phyloP scores from a whole-genome alignment of 2,113 vertebrate species.

The Ctenodactylus gundi region DNA sequence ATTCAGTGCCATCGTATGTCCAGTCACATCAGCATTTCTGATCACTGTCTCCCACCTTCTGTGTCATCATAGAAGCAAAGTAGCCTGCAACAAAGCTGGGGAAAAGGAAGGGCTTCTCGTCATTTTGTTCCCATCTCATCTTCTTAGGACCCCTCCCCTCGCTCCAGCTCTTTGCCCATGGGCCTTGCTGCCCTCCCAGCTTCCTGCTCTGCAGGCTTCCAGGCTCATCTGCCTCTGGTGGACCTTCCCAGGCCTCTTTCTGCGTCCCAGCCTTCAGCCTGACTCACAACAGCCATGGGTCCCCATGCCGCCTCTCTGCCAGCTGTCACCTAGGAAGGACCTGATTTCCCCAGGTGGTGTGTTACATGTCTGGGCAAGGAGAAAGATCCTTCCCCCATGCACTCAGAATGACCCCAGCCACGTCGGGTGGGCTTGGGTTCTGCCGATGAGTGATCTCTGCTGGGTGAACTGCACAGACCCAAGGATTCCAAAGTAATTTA shows the following conservation, averaged over 20 bases:
- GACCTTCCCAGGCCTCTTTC: neutral
- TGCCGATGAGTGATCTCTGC: rapidly evolving
- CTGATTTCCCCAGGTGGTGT: rapidly evolving
- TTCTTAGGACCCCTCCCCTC: neutral
- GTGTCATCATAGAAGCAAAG: rapidly evolving
- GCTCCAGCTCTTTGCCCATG: rapidly evolving
- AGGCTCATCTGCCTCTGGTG: neutral
- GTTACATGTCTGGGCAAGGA: rapidly evolving
- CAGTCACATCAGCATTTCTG: neutral
- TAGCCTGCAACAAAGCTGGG: neutral
- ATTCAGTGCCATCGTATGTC: rapidly evolving
- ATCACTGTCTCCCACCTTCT: neutral
- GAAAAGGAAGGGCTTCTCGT: neutral
- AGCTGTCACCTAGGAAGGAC: neutral
- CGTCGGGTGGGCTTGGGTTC: rapidly evolving
- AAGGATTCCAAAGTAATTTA: rapidly evolving
- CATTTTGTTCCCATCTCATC: rapidly evolving
- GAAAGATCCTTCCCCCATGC: neutral
- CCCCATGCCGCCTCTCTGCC: neutral
- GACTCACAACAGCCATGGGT: rapidly evolving
- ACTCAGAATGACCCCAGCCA: too few relatives aligned
- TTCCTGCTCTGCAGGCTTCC: neutral
- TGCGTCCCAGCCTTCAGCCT: neutral
- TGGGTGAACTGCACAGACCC: rapidly evolving
- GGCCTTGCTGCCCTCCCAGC: rapidly evolving